Evolutionary conservation across 2,888 invertebrate genomes (phyloP), one percentile per base, ranked within the genome.

Genomic region (Clepsis dumicolana): DNA sequence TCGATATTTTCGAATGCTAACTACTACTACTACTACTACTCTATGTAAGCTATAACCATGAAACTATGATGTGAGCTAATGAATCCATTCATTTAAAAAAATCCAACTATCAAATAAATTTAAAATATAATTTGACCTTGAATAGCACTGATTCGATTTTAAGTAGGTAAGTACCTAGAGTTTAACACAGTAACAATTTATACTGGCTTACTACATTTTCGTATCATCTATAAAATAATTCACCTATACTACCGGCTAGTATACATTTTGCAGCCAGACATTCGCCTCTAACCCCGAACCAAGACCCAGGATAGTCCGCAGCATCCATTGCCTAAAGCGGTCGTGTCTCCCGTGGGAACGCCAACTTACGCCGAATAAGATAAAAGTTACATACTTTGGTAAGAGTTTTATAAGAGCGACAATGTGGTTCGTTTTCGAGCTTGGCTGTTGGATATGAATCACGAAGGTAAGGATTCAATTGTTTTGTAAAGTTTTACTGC

Each of bases 311-410:
- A 65, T 65, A 65, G 65, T 65, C 41, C 52, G 16, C 38, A 25
- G 52, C 41, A 65, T 59, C 64, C 52, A 52, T 29, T 65, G 59
- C 59, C 65, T 52, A 65, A 65, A 60, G 41, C 65, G 52, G 65
- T 65, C 65, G 65, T 60, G 52, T 60, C 29, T 59, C 59, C 59
- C 38, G 29, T 7, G 12, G 48, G 57, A 27, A 21, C 56, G 48
- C 29, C 29, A 14, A 29, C 29, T 38, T 29, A 54, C 25, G 4
- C 25, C 14, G 18, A 8, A 5, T 2, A 25, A 29, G n/a, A 48
- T n/a, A 52, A 25, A 25, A 35, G 27, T 54, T 29, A 29, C 1
- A n/a, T 25, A 54, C 29, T 54, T 54, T 16, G 18, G 12, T 21
- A 48, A 18, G 16, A 48, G 48, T 48, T 48, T 21, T 21, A 12